Evolutionary conservation across 2,888 invertebrate genomes (phyloP).

Genomic region (Escarpia spicata): DNA sequence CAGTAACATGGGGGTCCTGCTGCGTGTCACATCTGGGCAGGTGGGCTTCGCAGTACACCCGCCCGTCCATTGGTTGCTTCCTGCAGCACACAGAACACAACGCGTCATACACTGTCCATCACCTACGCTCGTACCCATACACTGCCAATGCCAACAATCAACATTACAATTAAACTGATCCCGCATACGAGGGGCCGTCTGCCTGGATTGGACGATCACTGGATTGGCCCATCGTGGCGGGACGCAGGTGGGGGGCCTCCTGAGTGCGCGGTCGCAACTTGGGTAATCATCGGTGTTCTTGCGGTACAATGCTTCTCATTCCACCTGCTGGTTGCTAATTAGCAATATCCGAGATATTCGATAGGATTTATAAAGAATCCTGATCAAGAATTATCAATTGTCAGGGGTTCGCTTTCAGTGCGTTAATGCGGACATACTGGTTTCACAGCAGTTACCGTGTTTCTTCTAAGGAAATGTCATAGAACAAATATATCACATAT

Average conservation of each 20-base stretch:
- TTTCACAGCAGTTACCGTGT: not conserved
- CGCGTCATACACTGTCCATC: not conserved
- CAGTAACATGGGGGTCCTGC: conserved; percentile 17
- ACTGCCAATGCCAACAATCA: not conserved
- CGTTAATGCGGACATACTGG: not conserved
- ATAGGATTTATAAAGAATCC: not conserved
- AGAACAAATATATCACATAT: not conserved
- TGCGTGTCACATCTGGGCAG: conserved; percentile 38
- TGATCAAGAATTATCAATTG: not conserved
- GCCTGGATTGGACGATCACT: not conserved
- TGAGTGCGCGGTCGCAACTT: not conserved
- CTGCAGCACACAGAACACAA: conserved; percentile 35
- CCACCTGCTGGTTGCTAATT: not conserved
- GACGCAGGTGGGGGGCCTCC: not conserved
- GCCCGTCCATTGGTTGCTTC: conserved; percentile 58
- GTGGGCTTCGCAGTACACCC: conserved; percentile 57
- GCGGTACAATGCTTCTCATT: not conserved
- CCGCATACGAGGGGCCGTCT: not conserved
- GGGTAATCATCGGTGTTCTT: not conserved
- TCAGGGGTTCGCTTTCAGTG: not conserved
- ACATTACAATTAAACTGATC: not conserved
- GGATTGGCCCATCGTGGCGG: not conserved
- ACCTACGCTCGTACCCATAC: not conserved
- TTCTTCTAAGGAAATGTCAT: too few species aligned
- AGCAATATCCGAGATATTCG: not conserved